Conservation (phyloP, 2,888 invertebrate genomes). For the Myopa tessellatipennis region DNA sequence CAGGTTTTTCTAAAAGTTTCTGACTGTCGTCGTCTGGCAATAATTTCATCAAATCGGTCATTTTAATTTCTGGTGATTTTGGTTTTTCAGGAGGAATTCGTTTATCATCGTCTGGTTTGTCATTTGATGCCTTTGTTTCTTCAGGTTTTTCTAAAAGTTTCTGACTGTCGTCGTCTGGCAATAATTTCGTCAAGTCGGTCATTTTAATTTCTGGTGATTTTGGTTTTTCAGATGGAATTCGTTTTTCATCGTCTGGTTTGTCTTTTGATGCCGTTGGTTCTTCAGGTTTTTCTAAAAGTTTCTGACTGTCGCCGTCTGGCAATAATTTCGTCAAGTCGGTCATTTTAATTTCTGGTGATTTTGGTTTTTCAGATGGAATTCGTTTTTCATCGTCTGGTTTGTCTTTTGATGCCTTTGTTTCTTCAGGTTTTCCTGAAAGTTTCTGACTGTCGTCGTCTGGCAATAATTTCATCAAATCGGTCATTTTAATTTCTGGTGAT, state of each 20-base stretch:
- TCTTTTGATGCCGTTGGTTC: too few species aligned
- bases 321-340: neutral
- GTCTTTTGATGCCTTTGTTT: too few species aligned
- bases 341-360: neutral
- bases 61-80: neutral
- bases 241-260: neutral
- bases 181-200: neutral
- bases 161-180: neutral
- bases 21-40: neutral
- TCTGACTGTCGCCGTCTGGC: neutral
- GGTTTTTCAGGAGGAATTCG: neutral
- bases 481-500: too few species aligned
- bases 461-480: too few species aligned
- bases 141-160: neutral
- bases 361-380: neutral
- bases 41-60: neutral
- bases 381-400: too few species aligned
- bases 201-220: neutral
- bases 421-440: too few species aligned
- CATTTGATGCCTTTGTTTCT: neutral
- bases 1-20: neutral
- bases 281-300: neutral
- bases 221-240: neutral
- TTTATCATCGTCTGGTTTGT: neutral
- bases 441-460: too few species aligned